Percentiles rank a stretch among this genome's conserved stretches.
These are phyloP conservation scores for Drosophila asahinai DNA, from an alignment of 1,140 invertebrate genomes.

Conservation along the genomic window DNA sequence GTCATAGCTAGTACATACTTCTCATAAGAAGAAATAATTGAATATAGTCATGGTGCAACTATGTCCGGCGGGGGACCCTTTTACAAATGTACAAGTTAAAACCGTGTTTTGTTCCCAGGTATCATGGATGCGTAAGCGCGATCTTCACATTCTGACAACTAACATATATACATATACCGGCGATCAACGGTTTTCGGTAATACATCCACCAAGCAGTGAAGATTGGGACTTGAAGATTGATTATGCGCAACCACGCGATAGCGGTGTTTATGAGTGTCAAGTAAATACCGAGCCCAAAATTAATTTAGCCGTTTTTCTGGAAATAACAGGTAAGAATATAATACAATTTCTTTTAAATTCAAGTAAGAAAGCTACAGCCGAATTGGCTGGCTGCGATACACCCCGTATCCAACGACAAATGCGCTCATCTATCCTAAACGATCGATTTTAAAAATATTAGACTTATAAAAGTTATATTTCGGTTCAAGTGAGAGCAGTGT, in stretches of 20 bases:
- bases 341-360: background rate
- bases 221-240: conserved; percentile 96
- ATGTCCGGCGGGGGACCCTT: too few species aligned
- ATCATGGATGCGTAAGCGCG: conserved; percentile 96
- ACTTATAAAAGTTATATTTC: too few species aligned
- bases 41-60: too few species aligned
- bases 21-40: too few species aligned
- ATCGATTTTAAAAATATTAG: too few species aligned
- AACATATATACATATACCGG: conserved; percentile 95
- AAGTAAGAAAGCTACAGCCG: too few species aligned
- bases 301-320: conserved; percentile 91
- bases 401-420: too few species aligned
- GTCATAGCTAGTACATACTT: too few species aligned
- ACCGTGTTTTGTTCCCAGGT: conserved; percentile 87
- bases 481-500: too few species aligned
- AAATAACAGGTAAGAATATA: conserved; percentile 90
- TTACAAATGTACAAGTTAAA: background rate
- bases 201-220: conserved; percentile 93
- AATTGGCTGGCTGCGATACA: too few species aligned
- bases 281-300: conserved; percentile 94
- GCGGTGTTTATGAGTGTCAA: conserved; percentile 94
- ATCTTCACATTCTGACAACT: conserved; percentile 95
- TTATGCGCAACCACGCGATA: conserved; percentile 94
- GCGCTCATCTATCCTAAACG: too few species aligned
- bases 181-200: conserved; percentile 93